phyloP scores from a whole-genome alignment of 2,797 vertebrate species.

The Cossypha polioptera region DNA sequence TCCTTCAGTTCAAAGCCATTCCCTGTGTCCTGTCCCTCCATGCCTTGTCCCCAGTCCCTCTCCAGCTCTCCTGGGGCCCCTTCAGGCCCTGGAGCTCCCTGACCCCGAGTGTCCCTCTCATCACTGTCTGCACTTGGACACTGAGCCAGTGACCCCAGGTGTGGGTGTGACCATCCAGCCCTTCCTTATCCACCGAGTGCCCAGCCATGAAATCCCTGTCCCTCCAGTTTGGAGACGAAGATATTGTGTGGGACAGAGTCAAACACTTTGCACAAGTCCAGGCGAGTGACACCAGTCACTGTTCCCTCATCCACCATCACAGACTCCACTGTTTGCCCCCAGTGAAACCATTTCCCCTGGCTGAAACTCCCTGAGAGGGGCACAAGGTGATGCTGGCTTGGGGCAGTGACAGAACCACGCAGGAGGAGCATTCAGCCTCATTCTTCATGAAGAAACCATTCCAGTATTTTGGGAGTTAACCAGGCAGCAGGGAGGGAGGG shows the following conservation, averaged over 20 bases:
- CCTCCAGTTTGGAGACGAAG: background rate
- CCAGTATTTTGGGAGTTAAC: background rate
- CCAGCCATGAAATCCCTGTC: background rate
- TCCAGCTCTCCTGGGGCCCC: background rate
- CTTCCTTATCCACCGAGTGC: fast-evolving
- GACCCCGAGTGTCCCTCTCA: fast-evolving
- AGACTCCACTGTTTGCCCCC: background rate
- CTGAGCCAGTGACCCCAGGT: fast-evolving
- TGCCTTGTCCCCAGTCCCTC: fast-evolving
- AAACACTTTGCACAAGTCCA: background rate
- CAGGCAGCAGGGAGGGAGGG: background rate
- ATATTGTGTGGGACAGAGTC: fast-evolving
- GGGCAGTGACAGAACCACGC: fast-evolving
- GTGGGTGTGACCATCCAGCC: background rate
- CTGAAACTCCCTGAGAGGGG: background rate
- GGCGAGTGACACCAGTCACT: fast-evolving
- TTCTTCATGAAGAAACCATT: background rate
- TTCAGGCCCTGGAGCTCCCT: background rate
- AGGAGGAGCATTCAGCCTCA: background rate
- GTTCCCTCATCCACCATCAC: background rate
- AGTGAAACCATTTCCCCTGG: background rate
- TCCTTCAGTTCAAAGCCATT: background rate
- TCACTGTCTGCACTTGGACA: background rate
- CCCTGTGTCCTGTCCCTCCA: background rate
- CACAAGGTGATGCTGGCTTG: background rate